Evolutionary conservation across 2,113 vertebrate species (phyloP), one percentile per base, ranked within the genome.

Genomic region (Sylvietta virens): DNA sequence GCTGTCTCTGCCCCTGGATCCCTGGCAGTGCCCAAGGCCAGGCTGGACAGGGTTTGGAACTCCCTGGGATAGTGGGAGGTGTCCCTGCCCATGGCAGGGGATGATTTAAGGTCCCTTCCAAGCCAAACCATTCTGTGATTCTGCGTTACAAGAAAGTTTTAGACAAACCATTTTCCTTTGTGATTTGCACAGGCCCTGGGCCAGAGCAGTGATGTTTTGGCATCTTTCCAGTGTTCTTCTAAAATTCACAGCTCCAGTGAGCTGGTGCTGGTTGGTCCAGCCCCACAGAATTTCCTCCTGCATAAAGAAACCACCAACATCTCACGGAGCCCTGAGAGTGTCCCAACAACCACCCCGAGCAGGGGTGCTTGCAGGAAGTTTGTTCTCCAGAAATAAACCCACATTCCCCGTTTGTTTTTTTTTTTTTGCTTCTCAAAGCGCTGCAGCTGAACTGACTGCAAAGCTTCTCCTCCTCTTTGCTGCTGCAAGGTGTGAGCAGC

Each of bases 401-500:
- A 26, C 9, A 3, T 11, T 61, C 8, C 20, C 3, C n/a, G n/a
- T n/a, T n/a, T n/a, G n/a, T n/a, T 33, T 33, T 53, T 54, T 54
- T 2, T 23, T 70, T 56, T n/a, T 47, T 54, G 8, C 56, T 61
- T 83, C 83, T 66, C 45, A 30, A 77, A 80, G 47, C 42, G 31
- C 64, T 66, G 66, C 45, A 80, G 74, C 70, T 74, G 77, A 95
- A 27, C 62, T 30, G 44, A 87, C 62, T 39, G 66, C 69, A 73
- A 69, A 80, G 21, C 57, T 82, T 70, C 78, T 89, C 44, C 23
- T 76, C 42, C 50, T 70, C 33, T 54, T 89, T 67, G 72, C 78
- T 90, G 67, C 73, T 87, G 84, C 83, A 91, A 97, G 88, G 95
- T 95, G 90, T 84, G 89, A 96, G 91, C 78, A 88, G 94, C 77